phyloP scores from a whole-genome alignment of 2,888 invertebrate species.

The Acrobasis consociella region DNA sequence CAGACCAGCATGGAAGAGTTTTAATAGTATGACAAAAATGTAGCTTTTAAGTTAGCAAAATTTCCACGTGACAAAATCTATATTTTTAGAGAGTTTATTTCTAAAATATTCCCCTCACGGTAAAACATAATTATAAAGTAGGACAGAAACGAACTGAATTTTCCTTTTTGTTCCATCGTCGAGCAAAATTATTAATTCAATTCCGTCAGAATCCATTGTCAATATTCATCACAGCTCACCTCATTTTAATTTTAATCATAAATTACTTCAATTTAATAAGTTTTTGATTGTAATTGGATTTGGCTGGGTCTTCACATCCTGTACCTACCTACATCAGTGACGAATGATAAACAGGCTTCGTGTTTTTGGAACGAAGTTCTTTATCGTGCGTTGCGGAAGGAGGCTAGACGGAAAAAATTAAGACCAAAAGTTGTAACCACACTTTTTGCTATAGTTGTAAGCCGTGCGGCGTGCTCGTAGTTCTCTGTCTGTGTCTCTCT shows the following conservation, averaged over 20 bases:
- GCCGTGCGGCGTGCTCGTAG: no score
- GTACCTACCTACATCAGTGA: no score
- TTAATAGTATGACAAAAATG: no score
- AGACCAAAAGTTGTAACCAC: no score
- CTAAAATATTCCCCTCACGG: constrained; percentile 1
- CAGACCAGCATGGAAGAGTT: no score
- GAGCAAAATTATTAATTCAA: constrained; percentile 39
- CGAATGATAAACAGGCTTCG: no score
- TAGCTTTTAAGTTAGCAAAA: no score
- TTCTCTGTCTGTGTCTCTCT: no score
- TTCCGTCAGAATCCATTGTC: constrained; percentile 35
- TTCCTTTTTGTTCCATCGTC: constrained; percentile 1
- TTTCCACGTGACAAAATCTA: not conserved
- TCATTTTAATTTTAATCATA: constrained; percentile 35
- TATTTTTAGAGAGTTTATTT: not conserved
- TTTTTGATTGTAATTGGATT: not conserved
- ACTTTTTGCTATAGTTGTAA: no score
- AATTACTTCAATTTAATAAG: not conserved
- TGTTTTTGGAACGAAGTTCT: no score
- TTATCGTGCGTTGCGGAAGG: no score
- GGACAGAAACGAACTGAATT: not conserved
- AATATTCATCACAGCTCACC: constrained; percentile 39
- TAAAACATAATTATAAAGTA: constrained; percentile 11
- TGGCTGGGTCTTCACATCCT: not conserved
- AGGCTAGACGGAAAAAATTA: no score